These are phyloP conservation scores for Tetrao urogallus DNA, from an alignment of 2,113 vertebrate genomes.

Conservation along the genomic window DNA sequence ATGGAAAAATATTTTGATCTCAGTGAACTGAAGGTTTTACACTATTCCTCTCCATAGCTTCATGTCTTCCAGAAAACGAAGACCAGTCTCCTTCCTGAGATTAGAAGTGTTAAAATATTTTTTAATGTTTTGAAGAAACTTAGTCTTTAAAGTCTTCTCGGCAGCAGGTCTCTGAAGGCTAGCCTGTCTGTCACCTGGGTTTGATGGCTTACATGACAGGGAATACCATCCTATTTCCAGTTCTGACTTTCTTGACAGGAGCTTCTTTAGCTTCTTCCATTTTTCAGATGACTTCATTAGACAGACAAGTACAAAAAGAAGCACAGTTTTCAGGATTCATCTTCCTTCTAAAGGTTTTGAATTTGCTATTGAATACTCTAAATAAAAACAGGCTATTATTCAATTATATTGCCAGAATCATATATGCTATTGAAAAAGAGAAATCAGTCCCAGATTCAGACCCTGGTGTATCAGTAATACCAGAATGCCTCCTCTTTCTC, in stretches of 20 bases:
- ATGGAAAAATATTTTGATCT: conserved; percentile 32
- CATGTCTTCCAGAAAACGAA: background rate
- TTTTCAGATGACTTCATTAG: background rate
- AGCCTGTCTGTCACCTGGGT: background rate
- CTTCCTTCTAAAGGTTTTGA: background rate
- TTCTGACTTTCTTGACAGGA: background rate
- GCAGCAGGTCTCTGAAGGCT: background rate
- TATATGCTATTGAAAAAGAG: background rate
- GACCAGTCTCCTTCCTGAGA: background rate
- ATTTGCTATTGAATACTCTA: background rate
- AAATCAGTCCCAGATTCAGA: background rate
- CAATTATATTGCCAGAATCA: background rate
- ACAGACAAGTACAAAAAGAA: background rate
- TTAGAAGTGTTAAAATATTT: conserved; percentile 13
- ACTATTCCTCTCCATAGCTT: background rate
- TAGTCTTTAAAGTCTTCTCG: background rate
- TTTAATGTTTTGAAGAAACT: background rate
- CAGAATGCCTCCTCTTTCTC: background rate
- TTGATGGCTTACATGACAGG: background rate
- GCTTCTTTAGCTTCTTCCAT: background rate
- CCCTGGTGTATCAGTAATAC: background rate
- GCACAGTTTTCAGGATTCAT: background rate
- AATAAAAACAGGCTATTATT: background rate
- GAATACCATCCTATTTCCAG: background rate
- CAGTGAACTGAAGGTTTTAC: background rate